Evolutionary conservation across 2,113 vertebrate genomes (phyloP).

Genomic region (Zapus hudsonius): DNA sequence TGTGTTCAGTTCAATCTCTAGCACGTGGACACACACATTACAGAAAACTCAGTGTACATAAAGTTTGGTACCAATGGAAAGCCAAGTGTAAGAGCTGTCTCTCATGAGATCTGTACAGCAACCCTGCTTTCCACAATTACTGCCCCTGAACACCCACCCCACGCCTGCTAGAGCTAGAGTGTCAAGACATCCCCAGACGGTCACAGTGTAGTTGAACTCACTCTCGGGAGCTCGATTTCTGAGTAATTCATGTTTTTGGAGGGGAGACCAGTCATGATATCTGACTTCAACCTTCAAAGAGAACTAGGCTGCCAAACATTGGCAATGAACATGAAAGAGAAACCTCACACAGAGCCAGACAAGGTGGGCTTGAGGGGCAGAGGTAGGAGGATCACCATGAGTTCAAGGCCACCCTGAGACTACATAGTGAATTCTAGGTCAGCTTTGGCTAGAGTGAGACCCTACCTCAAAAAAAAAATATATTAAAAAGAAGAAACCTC

Average conservation of each 20-base stretch:
- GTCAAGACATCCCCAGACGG: not conserved
- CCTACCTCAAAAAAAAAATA: not conserved
- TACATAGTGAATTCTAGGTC: not conserved
- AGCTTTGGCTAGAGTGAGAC: not conserved
- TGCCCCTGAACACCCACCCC: not conserved
- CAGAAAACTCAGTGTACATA: not conserved
- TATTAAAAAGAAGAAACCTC: too few relatives aligned
- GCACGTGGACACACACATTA: not conserved
- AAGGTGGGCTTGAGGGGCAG: too few relatives aligned
- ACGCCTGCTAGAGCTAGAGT: not conserved
- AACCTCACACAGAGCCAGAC: too few relatives aligned
- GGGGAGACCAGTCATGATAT: not conserved
- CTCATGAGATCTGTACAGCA: not conserved
- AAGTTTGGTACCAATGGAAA: not conserved
- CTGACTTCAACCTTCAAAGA: constrained; percentile 4
- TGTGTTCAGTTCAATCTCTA: not conserved
- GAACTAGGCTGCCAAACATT: not conserved
- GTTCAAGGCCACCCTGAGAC: too few relatives aligned
- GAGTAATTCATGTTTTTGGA: not conserved
- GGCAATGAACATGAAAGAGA: constrained; percentile 1
- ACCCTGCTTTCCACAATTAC: not conserved
- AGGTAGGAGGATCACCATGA: not conserved
- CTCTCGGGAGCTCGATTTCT: not conserved
- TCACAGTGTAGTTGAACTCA: not conserved
- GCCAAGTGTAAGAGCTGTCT: not conserved